A percentile compares a stretch with the other conserved stretches of the same genome.
Evolutionary conservation across 2,113 vertebrate species (phyloP).

Genomic region (Peromyscus polionotus): DNA sequence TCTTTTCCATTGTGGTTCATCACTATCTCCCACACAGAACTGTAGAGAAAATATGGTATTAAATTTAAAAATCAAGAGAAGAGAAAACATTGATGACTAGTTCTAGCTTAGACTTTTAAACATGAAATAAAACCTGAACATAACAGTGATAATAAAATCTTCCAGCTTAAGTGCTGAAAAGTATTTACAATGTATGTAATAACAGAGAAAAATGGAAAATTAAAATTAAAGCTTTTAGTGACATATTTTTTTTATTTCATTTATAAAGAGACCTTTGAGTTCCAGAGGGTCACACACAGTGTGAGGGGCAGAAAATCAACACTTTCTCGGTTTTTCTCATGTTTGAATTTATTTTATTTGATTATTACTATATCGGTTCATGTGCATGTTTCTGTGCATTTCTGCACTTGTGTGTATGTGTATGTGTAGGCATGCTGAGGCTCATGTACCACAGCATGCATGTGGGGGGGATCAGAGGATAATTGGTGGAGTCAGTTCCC

Average conservation of each 20-base stretch:
- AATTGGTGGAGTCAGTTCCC: background rate
- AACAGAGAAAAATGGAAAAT: background rate
- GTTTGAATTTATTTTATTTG: background rate
- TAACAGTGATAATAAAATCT: slow-evolving; percentile 20
- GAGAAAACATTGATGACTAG: background rate
- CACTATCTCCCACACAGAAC: background rate
- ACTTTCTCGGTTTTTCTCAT: background rate
- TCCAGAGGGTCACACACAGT: background rate
- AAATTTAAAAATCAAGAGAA: slow-evolving; percentile 42
- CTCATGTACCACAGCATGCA: background rate
- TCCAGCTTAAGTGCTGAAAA: background rate
- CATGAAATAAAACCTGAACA: background rate
- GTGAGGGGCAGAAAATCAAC: background rate
- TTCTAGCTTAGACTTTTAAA: background rate
- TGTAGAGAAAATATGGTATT: background rate
- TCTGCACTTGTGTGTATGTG: background rate
- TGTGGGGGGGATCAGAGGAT: background rate
- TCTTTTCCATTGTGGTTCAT: background rate
- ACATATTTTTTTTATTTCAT: background rate
- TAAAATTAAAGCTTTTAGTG: background rate
- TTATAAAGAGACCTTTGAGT: background rate
- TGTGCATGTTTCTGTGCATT: background rate
- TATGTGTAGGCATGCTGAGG: fast-evolving
- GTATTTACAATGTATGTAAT: background rate
- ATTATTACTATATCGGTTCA: background rate